These are phyloP conservation scores for Stratiomys singularior DNA, from an alignment of 2,888 invertebrate genomes.

Conservation along the genomic window DNA sequence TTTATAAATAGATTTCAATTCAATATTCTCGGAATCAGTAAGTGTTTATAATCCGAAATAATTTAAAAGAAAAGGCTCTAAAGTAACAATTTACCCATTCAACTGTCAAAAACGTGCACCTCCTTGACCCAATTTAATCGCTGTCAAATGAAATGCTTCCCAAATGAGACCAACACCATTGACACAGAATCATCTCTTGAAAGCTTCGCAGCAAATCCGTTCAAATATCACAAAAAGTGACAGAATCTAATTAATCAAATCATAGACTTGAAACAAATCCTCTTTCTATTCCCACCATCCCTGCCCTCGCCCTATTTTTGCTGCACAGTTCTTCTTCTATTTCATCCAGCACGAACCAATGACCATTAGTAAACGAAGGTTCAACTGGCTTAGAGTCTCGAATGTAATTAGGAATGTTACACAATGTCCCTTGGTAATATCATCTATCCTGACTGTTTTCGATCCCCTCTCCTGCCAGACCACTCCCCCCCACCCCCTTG, in stretches of 20 bases:
- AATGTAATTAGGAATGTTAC: conserved; percentile 15
- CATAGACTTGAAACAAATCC: neutral
- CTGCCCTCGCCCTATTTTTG: no score
- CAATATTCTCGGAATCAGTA: no score
- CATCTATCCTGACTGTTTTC: neutral
- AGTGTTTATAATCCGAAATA: no score
- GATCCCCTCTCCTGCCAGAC: neutral
- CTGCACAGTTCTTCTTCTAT: neutral
- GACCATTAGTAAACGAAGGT: neutral
- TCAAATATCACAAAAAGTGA: neutral
- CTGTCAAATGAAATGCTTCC: no score
- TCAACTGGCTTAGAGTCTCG: neutral
- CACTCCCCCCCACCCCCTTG: neutral
- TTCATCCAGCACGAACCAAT: neutral
- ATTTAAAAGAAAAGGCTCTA: no score
- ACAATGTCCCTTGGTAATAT: neutral
- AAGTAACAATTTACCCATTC: no score
- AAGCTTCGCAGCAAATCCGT: no score
- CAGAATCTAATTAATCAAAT: conserved; percentile 5
- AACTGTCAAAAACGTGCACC: no score
- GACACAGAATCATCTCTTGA: no score
- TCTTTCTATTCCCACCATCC: neutral
- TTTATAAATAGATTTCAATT: no score
- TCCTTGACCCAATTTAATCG: no score
- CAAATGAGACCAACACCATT: no score